Evolutionary conservation across 2,113 vertebrate species (phyloP), one percentile per base, ranked within the genome.

Genomic region (Poeciliopsis turrubarensis): DNA sequence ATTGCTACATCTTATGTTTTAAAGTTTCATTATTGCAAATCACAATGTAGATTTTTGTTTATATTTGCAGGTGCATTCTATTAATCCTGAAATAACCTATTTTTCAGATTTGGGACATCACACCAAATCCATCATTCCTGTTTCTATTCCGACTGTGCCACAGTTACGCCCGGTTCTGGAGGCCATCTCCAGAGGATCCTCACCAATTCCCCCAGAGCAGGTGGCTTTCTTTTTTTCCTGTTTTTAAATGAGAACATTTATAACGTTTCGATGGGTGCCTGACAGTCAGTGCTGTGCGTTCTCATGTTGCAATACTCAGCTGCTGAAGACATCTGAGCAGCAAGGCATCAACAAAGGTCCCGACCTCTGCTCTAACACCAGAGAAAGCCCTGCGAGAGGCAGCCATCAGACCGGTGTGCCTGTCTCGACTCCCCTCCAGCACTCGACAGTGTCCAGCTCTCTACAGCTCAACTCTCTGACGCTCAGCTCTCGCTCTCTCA

Each of bases 131-230:
- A 94, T 95, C 80, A 84, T 91, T 72, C 90, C 91, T 32, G 96
- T 95, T 15, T 96, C 96, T 4, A 96, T 95, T n/a, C 97, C 96
- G 61, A 96, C 96, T 61, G 96, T 97, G 94, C 96, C 95, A 79
- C 96, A 96, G 78, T 96, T 97, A 13, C 92, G 96, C 11, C 96
- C 96, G 0, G 89, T 94, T 62, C 94, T 97, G 73, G 93, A 96
- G 85, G 93, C 94, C 60, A 95, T 94, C 71, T 95, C 95, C 74
- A 96, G 96, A 93, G 93, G 41, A 93, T 96, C 87, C 1, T 98
- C 96, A 68, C 97, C 96, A 3, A 90, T 96, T 79, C 95, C 96
- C 0, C 92, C 94, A 9, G 96, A 97, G 79, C 96, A 98, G 97
- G 97, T 98, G 29, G 60, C 70, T 67, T 73, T 34, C 69, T 30